These are phyloP conservation scores for Euura lappo DNA, from an alignment of 1,140 invertebrate species.

Conservation along the genomic window DNA sequence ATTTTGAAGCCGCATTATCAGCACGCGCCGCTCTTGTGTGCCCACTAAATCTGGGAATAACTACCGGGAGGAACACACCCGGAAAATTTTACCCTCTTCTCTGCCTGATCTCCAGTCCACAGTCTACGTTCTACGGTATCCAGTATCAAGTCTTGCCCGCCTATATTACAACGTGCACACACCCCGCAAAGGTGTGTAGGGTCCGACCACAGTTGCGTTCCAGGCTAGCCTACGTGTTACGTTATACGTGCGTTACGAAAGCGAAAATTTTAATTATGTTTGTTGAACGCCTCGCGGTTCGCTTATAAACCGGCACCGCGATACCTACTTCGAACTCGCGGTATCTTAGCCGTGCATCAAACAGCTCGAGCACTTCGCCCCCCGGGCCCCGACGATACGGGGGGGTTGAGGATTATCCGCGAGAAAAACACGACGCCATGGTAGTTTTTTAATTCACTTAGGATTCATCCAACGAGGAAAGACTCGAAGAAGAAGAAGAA, in stretches of 20 bases:
- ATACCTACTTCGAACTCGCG: neutral
- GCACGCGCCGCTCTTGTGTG: conserved; percentile 57
- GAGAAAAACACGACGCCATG: too few species aligned
- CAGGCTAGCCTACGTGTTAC: neutral
- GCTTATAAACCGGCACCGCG: too few species aligned
- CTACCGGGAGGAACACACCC: conserved; percentile 18
- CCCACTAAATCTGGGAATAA: conserved; percentile 58
- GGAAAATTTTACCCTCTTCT: conserved; percentile 2
- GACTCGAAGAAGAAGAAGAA: neutral
- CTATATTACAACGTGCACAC: conserved; percentile 25
- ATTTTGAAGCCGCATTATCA: conserved; percentile 53
- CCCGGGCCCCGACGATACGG: neutral
- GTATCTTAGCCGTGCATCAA: conserved; percentile 15
- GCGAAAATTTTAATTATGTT: conserved; percentile 50
- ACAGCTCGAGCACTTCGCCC: neutral
- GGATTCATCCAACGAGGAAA: too few species aligned
- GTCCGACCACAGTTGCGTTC: too few species aligned
- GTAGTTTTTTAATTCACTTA: too few species aligned
- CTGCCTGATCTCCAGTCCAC: neutral
- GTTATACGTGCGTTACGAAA: conserved; percentile 18
- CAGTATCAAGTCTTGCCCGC: neutral
- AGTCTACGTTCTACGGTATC: too few species aligned
- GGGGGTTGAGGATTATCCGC: neutral
- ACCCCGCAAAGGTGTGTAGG: neutral
- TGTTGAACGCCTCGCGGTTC: conserved; percentile 33